A percentile compares a stretch with the other conserved stretches of the same genome.
Conservation (phyloP, 2,888 invertebrate species). For the Eupithecia tripunctaria region DNA sequence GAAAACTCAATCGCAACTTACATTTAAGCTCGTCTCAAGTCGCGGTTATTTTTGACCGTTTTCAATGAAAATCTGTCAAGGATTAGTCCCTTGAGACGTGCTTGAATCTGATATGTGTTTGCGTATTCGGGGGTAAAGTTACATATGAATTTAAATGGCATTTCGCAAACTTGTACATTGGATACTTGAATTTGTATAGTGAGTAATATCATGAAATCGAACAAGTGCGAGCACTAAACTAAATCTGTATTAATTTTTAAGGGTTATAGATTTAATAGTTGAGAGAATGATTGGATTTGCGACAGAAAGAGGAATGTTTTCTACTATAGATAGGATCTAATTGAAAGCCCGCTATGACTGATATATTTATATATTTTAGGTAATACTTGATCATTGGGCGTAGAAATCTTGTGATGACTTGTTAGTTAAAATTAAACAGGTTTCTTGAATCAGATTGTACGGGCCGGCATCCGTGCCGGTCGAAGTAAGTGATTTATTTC, state of each 20-base stretch:
- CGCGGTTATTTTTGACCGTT: background rate
- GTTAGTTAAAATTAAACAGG: conserved; percentile 30
- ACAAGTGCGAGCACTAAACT: conserved; percentile 70
- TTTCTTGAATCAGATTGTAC: conserved; percentile 25
- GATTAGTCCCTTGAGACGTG: background rate
- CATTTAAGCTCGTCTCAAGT: background rate
- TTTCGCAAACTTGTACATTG: conserved; percentile 66
- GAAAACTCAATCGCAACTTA: background rate
- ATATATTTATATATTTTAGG: conserved; percentile 78
- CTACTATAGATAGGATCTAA: conserved; percentile 64
- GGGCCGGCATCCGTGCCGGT: conserved; percentile 24
- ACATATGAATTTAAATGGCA: conserved; percentile 63
- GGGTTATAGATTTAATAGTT: conserved; percentile 35
- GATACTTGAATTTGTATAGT: conserved; percentile 70
- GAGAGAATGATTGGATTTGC: conserved; percentile 37
- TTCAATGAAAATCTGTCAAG: background rate
- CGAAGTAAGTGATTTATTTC: background rate
- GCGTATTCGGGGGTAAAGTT: conserved; percentile 35
- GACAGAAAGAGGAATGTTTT: conserved; percentile 48
- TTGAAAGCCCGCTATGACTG: conserved; percentile 76
- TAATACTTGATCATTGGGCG: conserved; percentile 67
- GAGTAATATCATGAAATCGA: conserved; percentile 76
- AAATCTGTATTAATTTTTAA: conserved; percentile 54
- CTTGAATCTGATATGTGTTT: background rate
- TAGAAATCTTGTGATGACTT: conserved; percentile 31